A percentile compares a stretch with the other conserved stretches of the same genome.
These are phyloP conservation scores for Melanostoma scalare DNA, from an alignment of 2,888 invertebrate species.

Conservation along the genomic window DNA sequence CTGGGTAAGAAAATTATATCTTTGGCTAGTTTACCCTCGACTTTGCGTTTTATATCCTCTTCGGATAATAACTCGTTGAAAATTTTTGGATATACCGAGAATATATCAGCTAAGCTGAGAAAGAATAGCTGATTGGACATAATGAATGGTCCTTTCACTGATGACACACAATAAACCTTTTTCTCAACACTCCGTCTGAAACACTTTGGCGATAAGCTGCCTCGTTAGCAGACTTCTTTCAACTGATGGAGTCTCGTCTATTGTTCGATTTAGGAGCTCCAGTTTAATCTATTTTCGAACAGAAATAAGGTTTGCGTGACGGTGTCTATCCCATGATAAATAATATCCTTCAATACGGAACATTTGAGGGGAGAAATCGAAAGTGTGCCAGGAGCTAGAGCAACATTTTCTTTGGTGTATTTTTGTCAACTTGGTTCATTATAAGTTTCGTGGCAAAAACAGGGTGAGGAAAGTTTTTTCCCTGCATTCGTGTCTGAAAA, in stretches of 20 bases:
- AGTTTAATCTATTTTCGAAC: conserved; percentile 54
- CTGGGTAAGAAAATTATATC: conserved; percentile 83
- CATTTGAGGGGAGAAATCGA: not conserved
- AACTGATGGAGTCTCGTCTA: conserved; percentile 47
- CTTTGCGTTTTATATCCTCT: conserved; percentile 82
- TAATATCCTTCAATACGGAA: conserved; percentile 58
- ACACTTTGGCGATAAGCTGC: conserved; percentile 42
- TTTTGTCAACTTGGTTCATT: conserved; percentile 65
- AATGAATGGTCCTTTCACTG: not conserved
- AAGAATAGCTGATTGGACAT: conserved; percentile 81
- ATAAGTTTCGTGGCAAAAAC: conserved; percentile 21
- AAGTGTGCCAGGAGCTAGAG: conserved; percentile 37
- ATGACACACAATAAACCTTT: not conserved
- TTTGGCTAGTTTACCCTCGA: conserved; percentile 80
- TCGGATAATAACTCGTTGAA: conserved; percentile 85
- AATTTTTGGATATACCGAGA: conserved; percentile 86
- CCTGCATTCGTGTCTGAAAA: conserved; percentile 53
- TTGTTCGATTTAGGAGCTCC: conserved; percentile 45
- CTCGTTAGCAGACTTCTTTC: conserved; percentile 53
- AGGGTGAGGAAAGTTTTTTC: conserved; percentile 4
- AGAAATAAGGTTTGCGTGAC: conserved; percentile 58
- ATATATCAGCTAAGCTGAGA: conserved; percentile 83
- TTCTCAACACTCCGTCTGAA: not conserved
- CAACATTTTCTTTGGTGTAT: conserved; percentile 57
- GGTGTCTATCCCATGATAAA: conserved; percentile 55